Conservation (phyloP, 2,113 vertebrate species). For the Columba livia region DNA sequence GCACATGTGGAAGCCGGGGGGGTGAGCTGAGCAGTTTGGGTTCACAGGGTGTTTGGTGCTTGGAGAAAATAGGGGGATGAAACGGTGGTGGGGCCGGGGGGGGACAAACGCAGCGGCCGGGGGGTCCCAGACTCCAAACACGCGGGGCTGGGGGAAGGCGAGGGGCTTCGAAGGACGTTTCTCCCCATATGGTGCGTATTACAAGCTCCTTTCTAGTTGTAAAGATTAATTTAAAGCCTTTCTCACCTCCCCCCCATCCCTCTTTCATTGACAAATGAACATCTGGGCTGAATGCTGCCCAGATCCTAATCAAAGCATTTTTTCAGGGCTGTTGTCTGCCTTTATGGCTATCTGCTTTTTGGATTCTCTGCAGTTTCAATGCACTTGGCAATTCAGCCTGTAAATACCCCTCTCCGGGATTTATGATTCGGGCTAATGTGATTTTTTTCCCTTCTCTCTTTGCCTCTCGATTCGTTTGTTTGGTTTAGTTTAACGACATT, state of each 20-base stretch:
- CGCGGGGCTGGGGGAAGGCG: neutral
- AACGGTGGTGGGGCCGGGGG: neutral
- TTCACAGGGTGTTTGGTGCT: neutral
- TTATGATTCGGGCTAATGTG: slow-evolving; percentile 12
- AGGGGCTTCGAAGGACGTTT: slow-evolving; percentile 5
- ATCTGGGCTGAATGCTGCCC: slow-evolving; percentile 65
- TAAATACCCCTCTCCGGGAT: slow-evolving; percentile 20
- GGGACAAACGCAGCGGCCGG: neutral
- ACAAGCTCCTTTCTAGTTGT: slow-evolving; percentile 67
- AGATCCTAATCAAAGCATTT: slow-evolving; percentile 56
- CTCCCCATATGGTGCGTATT: slow-evolving; percentile 65
- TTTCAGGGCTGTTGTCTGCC: slow-evolving; percentile 48
- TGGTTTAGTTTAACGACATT: slow-evolving; percentile 1
- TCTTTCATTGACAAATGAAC: slow-evolving; percentile 66
- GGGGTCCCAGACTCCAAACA: neutral
- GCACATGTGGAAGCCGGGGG: neutral
- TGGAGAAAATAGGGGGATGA: neutral
- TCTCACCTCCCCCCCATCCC: slow-evolving; percentile 50
- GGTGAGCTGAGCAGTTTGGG: neutral
- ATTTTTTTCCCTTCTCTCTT: neutral
- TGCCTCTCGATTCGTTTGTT: slow-evolving; percentile 24
- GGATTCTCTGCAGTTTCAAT: slow-evolving; percentile 15
- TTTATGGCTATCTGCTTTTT: slow-evolving; percentile 18
- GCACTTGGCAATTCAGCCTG: slow-evolving; percentile 34
- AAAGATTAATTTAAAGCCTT: slow-evolving; percentile 70